Base-by-base conservation (phyloP, 2,888 invertebrate species). In the Chymomyza procnemis region DNA sequence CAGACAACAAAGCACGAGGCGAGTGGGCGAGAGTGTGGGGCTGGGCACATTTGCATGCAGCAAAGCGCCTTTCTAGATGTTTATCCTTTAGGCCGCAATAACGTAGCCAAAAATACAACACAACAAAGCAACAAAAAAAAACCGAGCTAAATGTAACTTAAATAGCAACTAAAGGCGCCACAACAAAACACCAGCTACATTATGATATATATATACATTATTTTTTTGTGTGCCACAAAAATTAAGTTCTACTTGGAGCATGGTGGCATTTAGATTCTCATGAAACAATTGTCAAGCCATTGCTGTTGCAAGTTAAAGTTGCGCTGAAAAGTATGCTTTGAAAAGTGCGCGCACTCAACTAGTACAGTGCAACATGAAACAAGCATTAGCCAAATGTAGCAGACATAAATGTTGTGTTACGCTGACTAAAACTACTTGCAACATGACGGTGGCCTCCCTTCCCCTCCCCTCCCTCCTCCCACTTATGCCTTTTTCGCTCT, bases 1-100 rank as follows among this genome's bases (percentile, higher is more conserved):
- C 59, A 59, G 59, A 66, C 50, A 26, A 30, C 56, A 56, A 16
- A 52, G 48, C 6, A 18, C 46, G 59, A 22, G 26, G 14, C 26
- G 47, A 14, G 19, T 21, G 22, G 30, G 64, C 3, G 26, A 26
- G 58, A n/a, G 50, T 3, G 1, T 30, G 67, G 62, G 58, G 34
- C 16, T 46, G 72, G 67, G 68, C 60, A 67, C 75, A 80, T 85
- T 81, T 84, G 69, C 78, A 78, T 86, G 80, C 70, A 67, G 78
- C 77, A 65, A 75, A 78, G 76, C 81, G 73, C 84, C 73, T 76
- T 76, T 76, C 79, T 66, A 78, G 85, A 86, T 86, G 79, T 74
- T 84, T 81, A 86, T 86, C 85, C 85, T 72, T 73, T 86, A 76
- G 79, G 74, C 69, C 65, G 69, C 55, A 48, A 61, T 47, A 55